phyloP scores from a whole-genome alignment of 2,797 vertebrate genomes.

The Hozukius guyotensis region DNA sequence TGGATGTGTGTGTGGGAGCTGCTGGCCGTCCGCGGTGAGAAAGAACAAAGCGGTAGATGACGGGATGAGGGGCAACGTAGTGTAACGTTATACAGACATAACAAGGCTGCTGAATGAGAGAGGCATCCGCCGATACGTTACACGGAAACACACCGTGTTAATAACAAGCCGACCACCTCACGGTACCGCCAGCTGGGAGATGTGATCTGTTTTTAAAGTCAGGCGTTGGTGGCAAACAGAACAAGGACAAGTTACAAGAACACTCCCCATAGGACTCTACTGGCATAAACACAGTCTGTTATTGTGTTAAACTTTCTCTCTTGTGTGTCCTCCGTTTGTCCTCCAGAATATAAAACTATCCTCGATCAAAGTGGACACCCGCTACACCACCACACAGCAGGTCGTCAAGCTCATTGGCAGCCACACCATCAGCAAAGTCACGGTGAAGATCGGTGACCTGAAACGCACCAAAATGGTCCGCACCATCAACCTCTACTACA shows the following conservation, averaged over 20 bases:
- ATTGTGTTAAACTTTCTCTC: neutral
- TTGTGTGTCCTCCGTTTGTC: conserved; percentile 7
- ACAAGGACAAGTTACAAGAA: neutral
- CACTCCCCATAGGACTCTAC: neutral
- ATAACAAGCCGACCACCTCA: too few species aligned
- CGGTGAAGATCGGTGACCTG: conserved; percentile 97
- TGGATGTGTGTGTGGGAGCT: too few species aligned
- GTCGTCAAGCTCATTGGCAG: conserved; percentile 99
- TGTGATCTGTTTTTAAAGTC: too few species aligned
- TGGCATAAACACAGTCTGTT: neutral
- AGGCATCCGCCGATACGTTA: too few species aligned
- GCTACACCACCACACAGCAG: conserved; percentile 99
- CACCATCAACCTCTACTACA: conserved; percentile 98
- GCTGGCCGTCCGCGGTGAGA: too few species aligned
- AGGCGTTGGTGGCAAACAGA: neutral
- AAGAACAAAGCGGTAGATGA: too few species aligned
- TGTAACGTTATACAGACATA: too few species aligned
- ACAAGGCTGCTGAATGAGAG: too few species aligned
- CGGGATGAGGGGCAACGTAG: too few species aligned
- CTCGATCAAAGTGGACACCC: conserved; percentile 99
- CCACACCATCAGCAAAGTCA: conserved; percentile 99
- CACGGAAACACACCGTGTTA: too few species aligned
- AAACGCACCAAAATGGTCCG: conserved; percentile 99
- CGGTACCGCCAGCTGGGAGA: too few species aligned
- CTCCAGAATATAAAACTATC: conserved; percentile 97